Percentiles rank a stretch among this genome's conserved stretches.
Conservation (phyloP, 1,140 invertebrate species). For the Plectus sambesii region DNA sequence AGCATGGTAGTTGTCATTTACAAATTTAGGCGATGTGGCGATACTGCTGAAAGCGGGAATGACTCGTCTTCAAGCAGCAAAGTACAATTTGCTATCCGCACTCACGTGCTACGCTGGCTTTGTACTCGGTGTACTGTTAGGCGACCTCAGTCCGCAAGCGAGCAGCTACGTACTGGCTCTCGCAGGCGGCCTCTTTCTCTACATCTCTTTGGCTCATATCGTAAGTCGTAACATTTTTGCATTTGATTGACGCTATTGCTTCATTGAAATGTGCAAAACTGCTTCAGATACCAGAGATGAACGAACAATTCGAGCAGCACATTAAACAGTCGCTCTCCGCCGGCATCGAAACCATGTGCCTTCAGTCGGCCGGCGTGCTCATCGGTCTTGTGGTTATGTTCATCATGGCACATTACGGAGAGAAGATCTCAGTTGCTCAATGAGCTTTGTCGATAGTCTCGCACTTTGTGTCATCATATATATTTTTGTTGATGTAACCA, state of each 20-base stretch:
- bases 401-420: too few species aligned
- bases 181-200: conserved; percentile 43
- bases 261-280: too few species aligned
- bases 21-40: conserved; percentile 60
- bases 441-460: too few species aligned
- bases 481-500: too few species aligned
- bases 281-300: conserved; percentile 46
- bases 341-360: conserved; percentile 36
- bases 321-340: conserved; percentile 31
- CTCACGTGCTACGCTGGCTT: conserved; percentile 59
- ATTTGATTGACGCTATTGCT: too few species aligned
- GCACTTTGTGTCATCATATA: too few species aligned
- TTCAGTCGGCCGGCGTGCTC: conserved; percentile 31
- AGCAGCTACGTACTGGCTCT: conserved; percentile 41
- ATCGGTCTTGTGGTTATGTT: too few species aligned
- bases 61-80: conserved; percentile 56
- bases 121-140: conserved; percentile 53
- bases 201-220: conserved; percentile 42
- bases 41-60: conserved; percentile 60
- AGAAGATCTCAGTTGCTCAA: too few species aligned
- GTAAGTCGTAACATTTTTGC: conserved; percentile 14
- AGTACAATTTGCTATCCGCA: conserved; percentile 61
- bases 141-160: conserved; percentile 47
- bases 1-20: not conserved
- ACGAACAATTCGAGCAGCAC: conserved; percentile 43